These are phyloP conservation scores for Tinamus major DNA, from an alignment of 2,797 vertebrate species.

Conservation along the genomic window DNA sequence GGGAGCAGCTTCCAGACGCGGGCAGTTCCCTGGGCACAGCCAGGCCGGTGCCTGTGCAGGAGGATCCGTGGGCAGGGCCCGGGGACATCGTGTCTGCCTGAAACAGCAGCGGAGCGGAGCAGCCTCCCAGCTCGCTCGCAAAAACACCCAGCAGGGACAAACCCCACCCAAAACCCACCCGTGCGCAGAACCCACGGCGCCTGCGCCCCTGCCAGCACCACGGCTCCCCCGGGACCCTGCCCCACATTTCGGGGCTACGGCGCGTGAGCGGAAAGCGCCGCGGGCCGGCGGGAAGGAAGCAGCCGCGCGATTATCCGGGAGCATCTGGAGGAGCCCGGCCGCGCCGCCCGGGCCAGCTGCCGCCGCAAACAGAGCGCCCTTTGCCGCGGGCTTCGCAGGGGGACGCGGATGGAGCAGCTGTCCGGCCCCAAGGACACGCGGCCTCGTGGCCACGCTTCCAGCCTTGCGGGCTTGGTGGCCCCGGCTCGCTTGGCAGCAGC, in stretches of 20 bases:
- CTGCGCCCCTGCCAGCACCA: background rate
- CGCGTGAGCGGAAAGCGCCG: background rate
- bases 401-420: background rate
- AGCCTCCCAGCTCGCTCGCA: background rate
- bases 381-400: background rate
- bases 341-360: constrained; percentile 22
- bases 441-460: background rate
- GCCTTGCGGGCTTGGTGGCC: background rate
- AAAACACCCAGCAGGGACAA: background rate
- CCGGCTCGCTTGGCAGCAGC: background rate
- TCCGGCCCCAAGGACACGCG: background rate
- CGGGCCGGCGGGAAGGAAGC: background rate
- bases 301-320: background rate
- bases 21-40: background rate
- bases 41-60: background rate
- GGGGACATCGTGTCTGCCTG: background rate
- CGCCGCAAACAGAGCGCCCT: background rate
- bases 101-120: background rate
- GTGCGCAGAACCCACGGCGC: too few relatives aligned
- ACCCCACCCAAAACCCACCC: background rate
- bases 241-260: background rate
- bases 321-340: constrained; percentile 34
- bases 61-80: background rate
- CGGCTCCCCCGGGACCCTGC: background rate
- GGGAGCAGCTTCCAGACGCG: too few relatives aligned